Evolutionary conservation across 2,113 vertebrate genomes (phyloP).

Genomic region (Pseudopodoces humilis): DNA sequence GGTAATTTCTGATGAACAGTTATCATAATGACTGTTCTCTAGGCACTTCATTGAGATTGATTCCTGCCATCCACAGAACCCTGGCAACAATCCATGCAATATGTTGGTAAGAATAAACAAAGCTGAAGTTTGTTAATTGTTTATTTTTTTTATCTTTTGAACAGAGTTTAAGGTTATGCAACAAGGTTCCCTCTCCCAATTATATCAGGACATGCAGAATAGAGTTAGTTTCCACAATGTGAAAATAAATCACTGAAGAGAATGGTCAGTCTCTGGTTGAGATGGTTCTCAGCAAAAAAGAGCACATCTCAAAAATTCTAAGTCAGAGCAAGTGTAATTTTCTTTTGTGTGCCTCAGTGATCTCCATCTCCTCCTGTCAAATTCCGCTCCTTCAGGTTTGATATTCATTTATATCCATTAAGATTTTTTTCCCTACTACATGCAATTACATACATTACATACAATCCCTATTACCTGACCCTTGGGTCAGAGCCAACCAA

Average conservation of each 20-base stretch:
- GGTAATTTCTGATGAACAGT: background rate
- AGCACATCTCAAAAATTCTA: background rate
- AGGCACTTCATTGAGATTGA: background rate
- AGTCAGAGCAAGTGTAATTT: background rate
- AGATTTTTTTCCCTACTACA: background rate
- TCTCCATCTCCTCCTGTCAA: background rate
- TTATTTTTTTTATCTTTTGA: background rate
- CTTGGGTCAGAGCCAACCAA: background rate
- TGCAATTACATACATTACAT: too few species aligned
- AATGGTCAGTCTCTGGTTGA: background rate
- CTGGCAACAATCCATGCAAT: background rate
- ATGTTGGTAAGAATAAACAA: background rate
- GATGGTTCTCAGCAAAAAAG: background rate
- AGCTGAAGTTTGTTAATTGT: background rate
- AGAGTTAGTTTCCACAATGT: background rate
- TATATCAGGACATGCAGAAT: background rate
- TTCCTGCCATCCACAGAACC: background rate
- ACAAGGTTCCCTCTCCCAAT: rapidly evolving
- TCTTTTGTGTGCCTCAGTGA: background rate
- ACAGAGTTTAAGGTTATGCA: background rate
- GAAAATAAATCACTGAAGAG: background rate
- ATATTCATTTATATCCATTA: background rate
- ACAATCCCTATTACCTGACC: too few species aligned
- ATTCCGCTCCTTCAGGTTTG: background rate
- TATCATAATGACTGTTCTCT: background rate